Percentiles rank a stretch among this genome's conserved stretches.
Conservation (phyloP, 92 coral and sea anemone genomes). For the Umimayanthus chanpuru region DNA sequence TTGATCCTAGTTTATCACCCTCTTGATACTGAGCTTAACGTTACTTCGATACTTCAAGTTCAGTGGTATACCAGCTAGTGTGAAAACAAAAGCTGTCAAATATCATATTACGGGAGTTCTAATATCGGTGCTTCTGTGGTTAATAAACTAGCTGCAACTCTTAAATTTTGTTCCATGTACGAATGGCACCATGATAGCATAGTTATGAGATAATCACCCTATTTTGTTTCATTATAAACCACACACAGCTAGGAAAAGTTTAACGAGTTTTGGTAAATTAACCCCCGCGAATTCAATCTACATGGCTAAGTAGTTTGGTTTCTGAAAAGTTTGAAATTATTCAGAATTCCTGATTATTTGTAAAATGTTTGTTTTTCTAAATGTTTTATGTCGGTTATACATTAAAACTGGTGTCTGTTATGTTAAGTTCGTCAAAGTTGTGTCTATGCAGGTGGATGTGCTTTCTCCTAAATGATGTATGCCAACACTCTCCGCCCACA, state of each 20-base stretch:
- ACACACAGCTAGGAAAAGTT: background rate
- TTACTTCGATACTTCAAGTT: background rate
- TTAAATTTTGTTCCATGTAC: background rate
- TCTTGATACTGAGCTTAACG: background rate
- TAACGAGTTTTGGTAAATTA: background rate
- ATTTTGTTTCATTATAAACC: background rate
- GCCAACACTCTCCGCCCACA: background rate
- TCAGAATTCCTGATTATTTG: background rate
- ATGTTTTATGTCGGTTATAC: background rate
- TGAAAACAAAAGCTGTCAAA: background rate
- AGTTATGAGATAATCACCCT: background rate
- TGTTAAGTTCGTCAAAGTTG: background rate
- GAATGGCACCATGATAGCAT: background rate
- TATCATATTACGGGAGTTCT: background rate
- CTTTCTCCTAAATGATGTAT: background rate
- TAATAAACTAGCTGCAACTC: background rate
- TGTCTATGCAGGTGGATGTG: background rate
- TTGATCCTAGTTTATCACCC: background rate
- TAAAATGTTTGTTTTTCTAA: background rate
- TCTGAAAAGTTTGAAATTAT: background rate
- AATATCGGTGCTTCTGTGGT: background rate
- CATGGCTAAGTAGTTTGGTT: background rate
- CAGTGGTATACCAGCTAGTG: background rate
- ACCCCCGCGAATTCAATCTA: background rate
- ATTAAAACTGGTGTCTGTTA: background rate